These are phyloP conservation scores for Apodemia zela DNA, from an alignment of 2,888 invertebrate species.

Conservation along the genomic window DNA sequence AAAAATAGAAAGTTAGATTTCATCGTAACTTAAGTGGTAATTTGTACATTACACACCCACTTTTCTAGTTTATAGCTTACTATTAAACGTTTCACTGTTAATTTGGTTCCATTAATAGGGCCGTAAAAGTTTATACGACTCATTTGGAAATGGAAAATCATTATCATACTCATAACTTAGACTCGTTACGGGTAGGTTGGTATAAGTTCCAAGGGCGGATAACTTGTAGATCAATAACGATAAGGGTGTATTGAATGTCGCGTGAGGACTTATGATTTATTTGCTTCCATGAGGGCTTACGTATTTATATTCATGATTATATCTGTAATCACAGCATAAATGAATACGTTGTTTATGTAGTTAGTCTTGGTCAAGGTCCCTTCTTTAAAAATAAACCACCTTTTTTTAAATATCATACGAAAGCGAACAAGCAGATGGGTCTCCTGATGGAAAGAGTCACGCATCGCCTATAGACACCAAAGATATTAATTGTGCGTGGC, in stretches of 20 bases:
- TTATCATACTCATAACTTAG: slow-evolving; percentile 4
- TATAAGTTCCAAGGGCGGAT: slow-evolving; percentile 24
- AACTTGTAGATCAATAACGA: slow-evolving; percentile 26
- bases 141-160: slow-evolving; percentile 26
- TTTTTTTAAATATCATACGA: no score
- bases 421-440: no score
- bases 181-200: neutral
- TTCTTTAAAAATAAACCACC: no score
- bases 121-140: slow-evolving; percentile 24
- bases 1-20: slow-evolving; percentile 1
- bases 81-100: neutral
- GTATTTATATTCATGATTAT: neutral
- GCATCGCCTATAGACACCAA: no score
- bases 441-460: no score
- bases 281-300: neutral
- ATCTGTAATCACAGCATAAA: neutral
- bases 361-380: neutral
- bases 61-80: neutral
- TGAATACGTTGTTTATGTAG: neutral
- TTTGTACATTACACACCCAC: slow-evolving; percentile 3
- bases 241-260: slow-evolving; percentile 19
- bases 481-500: no score
- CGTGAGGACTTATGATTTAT: neutral
- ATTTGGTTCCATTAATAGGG: slow-evolving; percentile 13
- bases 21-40: neutral